Base-by-base conservation (phyloP, 2,797 vertebrate genomes). In the Liparis tanakae region DNA sequence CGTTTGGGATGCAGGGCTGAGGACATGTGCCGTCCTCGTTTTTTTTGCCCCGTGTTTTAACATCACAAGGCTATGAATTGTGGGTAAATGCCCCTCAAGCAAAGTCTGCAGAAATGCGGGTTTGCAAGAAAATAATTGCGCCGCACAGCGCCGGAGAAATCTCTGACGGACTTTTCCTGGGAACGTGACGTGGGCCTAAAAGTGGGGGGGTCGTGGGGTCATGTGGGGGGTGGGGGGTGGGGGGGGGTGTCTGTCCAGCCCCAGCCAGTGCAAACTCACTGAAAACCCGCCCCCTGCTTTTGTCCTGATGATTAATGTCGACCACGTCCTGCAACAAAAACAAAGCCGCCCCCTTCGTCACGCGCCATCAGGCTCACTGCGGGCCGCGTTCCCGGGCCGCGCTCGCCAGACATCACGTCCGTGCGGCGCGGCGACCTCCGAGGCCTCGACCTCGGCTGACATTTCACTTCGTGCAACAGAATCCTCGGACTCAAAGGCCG, bases 391-490 rank as follows among this genome's bases (percentile, higher is more conserved):
- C 79, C 69, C 65, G 69, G 1, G 78, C 82, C 75, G 80, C 74
- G 80, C 73, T 78, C 62, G 70, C 17, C 67, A 81, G 79, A 62
- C 73, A 68, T 77, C 70, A 80, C 69, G 73, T 77, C 63, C 57
- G 34, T 71, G 69, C 57, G 59, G 73, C 41, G 68, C 14, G 44
- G 67, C 75, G 60, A 39, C 55, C 41, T 74, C 25, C 57, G 43
- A 57, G 50, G 39, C 39, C 53, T 55, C 55, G 71, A 43, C n/a
- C 55, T 60, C 22, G 22, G 79, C 34, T 82, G 76, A 77, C 64
- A 61, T 83, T 82, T 83, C 84, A 76, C 75, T 51, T 50, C 43
- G 2, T 76, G 79, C 67, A 86, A 79, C 80, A 72, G 41, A 79
- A 71, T 20, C 72, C 43, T 33, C 34, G 44, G 37, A 61, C 18